Conservation (phyloP, 2,113 vertebrate species). For the Chascanopsetta lugubris region DNA sequence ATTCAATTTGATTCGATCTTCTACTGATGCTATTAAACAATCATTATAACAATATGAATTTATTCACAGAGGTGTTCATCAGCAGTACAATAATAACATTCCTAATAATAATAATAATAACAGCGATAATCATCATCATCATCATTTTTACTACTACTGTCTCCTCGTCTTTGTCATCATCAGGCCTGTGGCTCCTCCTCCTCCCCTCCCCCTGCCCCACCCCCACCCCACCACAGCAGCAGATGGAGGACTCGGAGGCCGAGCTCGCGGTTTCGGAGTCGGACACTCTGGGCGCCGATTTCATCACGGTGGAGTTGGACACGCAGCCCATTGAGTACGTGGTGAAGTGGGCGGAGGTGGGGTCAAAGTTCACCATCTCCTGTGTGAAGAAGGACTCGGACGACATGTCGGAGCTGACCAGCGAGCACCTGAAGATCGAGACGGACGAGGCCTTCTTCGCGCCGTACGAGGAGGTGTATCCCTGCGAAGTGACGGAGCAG, state of each 20-base stretch:
- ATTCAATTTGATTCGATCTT: too few relatives aligned
- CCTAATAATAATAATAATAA: background rate
- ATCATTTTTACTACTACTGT: background rate
- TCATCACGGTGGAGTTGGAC: constrained; percentile 83
- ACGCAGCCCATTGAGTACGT: constrained; percentile 83
- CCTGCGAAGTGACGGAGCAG: constrained; percentile 78
- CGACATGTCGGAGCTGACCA: constrained; percentile 65
- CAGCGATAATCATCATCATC: background rate
- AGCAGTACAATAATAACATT: too few relatives aligned
- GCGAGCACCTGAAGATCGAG: constrained; percentile 76
- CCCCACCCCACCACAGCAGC: too few relatives aligned
- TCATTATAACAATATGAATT: background rate
- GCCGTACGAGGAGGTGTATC: constrained; percentile 79
- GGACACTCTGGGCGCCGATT: constrained; percentile 78
- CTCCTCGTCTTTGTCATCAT: background rate
- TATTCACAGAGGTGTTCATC: background rate
- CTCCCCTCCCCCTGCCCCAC: constrained; percentile 9
- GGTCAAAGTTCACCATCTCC: constrained; percentile 81
- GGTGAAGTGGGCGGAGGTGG: constrained; percentile 82
- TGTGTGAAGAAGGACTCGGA: constrained; percentile 81
- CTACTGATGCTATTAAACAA: too few relatives aligned
- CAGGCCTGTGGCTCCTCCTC: constrained; percentile 32
- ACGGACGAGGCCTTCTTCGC: constrained; percentile 77
- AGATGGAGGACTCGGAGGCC: constrained; percentile 78
- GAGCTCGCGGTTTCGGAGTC: constrained; percentile 76